Conservation (phyloP, 2,113 vertebrate species). For the Lepisosteus osseus region DNA sequence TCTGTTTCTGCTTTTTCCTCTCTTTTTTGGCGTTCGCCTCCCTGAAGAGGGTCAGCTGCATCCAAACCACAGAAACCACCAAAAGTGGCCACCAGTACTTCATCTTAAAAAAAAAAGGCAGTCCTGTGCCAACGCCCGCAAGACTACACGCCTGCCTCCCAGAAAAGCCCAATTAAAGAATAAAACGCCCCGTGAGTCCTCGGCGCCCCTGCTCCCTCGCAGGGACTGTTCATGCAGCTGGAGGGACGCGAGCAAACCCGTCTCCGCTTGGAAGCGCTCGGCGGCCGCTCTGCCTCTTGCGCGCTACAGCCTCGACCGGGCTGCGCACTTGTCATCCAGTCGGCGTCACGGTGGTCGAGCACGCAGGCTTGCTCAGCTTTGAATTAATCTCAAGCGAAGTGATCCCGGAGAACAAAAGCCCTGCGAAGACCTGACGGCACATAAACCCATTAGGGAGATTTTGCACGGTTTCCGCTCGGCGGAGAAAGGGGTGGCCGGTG, state of each 20-base stretch:
- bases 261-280: no score
- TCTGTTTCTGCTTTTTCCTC: conserved; percentile 70
- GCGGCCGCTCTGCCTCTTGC: no score
- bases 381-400: conserved; percentile 67
- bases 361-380: conserved; percentile 67
- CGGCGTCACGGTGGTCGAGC: conserved; percentile 14
- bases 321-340: no score
- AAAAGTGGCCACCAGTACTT: conserved; percentile 69
- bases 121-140: background rate
- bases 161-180: no score
- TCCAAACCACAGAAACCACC: conserved; percentile 71
- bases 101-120: conserved; percentile 55
- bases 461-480: conserved; percentile 73
- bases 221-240: no score
- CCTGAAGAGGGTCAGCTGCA: conserved; percentile 63
- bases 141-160: no score
- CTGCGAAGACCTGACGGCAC: conserved; percentile 69
- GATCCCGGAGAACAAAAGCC: conserved; percentile 70
- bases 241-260: no score
- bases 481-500: conserved; percentile 46
- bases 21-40: conserved; percentile 71
- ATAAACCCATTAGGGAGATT: conserved; percentile 77
- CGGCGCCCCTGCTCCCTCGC: no score
- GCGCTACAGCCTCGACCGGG: no score
- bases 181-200: no score